Evolutionary conservation across 2,797 vertebrate genomes (phyloP).

Genomic region (Euphonia xanthogaster): DNA sequence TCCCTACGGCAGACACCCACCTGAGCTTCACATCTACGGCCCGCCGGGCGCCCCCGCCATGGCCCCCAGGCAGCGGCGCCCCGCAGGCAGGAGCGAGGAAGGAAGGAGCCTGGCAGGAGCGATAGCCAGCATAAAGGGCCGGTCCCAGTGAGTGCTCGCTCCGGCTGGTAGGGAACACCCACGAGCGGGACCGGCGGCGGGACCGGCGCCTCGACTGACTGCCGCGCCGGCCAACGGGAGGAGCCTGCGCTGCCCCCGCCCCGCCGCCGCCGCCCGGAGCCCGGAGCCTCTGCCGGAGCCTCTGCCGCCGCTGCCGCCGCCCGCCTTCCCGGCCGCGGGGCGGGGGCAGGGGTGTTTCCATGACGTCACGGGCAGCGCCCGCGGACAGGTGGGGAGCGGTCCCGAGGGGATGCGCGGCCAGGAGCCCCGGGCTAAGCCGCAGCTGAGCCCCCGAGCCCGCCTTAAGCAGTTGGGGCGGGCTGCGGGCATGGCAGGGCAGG

Average conservation of each 20-base stretch:
- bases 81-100: background rate
- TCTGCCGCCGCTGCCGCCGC: background rate
- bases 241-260: background rate
- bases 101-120: background rate
- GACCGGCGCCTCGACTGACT: background rate
- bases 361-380: conserved; percentile 39
- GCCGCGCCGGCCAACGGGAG: background rate
- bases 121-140: background rate
- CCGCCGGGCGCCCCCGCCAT: background rate
- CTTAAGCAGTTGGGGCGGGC: background rate
- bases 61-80: background rate
- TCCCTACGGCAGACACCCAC: background rate
- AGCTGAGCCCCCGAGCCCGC: background rate
- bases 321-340: background rate
- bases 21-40: background rate
- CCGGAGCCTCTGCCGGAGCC: too few species aligned
- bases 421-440: background rate
- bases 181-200: background rate
- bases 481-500: background rate
- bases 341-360: conserved; percentile 18
- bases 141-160: background rate
- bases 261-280: background rate
- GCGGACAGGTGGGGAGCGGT: conserved; percentile 6
- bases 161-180: background rate
- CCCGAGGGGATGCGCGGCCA: background rate